Conservation (phyloP, 2,113 vertebrate species). For the Athene cunicularia region DNA sequence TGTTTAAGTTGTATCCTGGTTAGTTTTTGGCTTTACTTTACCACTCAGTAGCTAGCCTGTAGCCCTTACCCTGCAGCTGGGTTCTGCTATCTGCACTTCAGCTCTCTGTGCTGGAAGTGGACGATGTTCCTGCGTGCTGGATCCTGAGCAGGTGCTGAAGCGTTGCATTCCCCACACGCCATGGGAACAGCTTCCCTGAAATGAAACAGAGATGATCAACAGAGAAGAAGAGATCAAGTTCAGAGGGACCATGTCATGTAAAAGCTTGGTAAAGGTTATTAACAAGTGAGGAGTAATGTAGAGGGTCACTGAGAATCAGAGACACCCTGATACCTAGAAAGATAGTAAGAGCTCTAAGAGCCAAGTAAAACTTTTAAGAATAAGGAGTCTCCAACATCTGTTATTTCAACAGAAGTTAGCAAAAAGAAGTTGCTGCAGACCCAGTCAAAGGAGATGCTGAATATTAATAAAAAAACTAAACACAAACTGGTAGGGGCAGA, state of each 20-base stretch:
- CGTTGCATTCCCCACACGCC: slow-evolving; percentile 73
- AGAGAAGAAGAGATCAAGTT: background rate
- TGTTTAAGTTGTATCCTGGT: background rate
- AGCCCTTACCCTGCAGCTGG: slow-evolving; percentile 68
- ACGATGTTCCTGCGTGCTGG: background rate
- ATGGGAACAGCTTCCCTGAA: slow-evolving; percentile 76
- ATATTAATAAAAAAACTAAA: background rate
- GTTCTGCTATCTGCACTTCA: slow-evolving; percentile 80
- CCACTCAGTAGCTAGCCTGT: background rate
- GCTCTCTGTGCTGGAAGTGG: slow-evolving; percentile 61
- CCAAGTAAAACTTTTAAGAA: background rate
- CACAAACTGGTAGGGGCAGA: background rate
- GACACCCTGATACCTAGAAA: background rate
- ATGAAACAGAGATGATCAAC: slow-evolving; percentile 43
- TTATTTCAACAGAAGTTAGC: background rate
- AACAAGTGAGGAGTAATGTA: background rate
- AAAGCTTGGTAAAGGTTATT: background rate
- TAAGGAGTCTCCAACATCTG: background rate
- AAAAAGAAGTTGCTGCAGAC: background rate
- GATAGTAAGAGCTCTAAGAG: background rate
- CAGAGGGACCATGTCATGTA: background rate
- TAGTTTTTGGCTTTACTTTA: background rate
- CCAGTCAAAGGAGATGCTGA: background rate
- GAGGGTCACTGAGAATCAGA: background rate
- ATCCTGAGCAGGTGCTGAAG: slow-evolving; percentile 43